Evolutionary conservation across 53 echinoderm and acorn worm species (phyloP).

Genomic region (Stichopus horrens): DNA sequence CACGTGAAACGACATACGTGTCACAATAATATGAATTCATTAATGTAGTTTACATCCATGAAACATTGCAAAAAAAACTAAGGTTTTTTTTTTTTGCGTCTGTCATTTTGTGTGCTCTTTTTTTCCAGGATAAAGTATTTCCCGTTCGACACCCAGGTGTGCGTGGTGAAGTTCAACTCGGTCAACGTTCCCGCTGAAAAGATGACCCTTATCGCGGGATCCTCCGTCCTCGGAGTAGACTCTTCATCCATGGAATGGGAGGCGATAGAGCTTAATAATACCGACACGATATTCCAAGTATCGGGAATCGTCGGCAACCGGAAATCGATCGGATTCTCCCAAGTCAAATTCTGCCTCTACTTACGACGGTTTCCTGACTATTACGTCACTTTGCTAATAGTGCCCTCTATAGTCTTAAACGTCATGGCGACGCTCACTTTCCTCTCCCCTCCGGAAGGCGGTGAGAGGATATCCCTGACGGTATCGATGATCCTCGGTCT

Average conservation of each 20-base stretch:
- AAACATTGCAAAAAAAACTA: too few relatives aligned
- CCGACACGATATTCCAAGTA: neutral
- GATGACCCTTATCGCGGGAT: neutral
- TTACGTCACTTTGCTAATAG: neutral
- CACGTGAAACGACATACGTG: too few relatives aligned
- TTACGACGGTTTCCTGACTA: neutral
- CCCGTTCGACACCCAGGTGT: constrained; percentile 23
- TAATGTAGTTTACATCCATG: too few relatives aligned
- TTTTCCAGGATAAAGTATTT: constrained; percentile 22
- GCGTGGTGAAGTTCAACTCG: neutral
- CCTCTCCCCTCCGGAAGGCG: constrained; percentile 32
- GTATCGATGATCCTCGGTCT: constrained; percentile 28
- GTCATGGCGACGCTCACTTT: constrained; percentile 17
- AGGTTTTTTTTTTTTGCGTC: neutral
- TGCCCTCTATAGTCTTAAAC: constrained; percentile 5
- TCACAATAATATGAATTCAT: too few relatives aligned
- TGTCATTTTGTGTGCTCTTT: neutral
- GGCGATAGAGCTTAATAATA: neutral
- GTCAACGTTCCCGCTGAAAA: constrained; percentile 15
- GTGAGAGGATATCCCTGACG: constrained; percentile 24
- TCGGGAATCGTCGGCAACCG: neutral
- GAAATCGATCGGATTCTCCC: neutral
- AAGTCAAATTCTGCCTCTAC: neutral
- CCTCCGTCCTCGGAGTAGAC: neutral
- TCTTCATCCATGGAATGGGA: constrained; percentile 11